Percentiles rank a stretch among this genome's conserved stretches.
These are phyloP conservation scores for Hybognathus amarus DNA, from an alignment of 2,797 vertebrate genomes.

Conservation along the genomic window DNA sequence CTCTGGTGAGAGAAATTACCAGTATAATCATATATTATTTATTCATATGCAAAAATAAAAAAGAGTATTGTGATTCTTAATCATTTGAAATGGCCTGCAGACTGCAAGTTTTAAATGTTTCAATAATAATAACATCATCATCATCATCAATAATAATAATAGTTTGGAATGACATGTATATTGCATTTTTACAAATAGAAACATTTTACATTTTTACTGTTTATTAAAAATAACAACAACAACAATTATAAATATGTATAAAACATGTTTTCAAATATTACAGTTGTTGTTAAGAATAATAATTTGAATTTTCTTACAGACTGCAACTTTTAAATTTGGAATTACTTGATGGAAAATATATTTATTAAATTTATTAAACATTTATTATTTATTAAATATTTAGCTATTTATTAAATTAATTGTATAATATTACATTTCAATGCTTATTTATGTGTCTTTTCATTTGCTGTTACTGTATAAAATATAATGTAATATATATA, in stretches of 20 bases:
- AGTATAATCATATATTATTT: background rate
- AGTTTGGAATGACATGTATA: background rate
- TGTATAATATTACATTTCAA: background rate
- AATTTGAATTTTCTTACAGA: too few species aligned
- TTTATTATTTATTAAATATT: too few species aligned
- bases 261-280: background rate
- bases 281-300: background rate
- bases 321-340: background rate
- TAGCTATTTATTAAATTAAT: background rate
- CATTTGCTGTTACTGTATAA: background rate
- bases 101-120: background rate
- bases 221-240: background rate
- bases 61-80: background rate
- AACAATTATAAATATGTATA: too few species aligned
- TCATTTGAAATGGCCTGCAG: background rate
- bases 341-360: background rate
- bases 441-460: background rate
- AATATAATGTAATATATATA: background rate
- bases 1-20: background rate
- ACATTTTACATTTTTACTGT: too few species aligned
- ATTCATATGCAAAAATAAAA: background rate
- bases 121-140: background rate
- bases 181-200: too few species aligned
- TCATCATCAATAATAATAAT: too few species aligned
- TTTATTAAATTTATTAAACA: background rate